Conservation (phyloP, 2,113 vertebrate genomes). For the Antigone vipio region DNA sequence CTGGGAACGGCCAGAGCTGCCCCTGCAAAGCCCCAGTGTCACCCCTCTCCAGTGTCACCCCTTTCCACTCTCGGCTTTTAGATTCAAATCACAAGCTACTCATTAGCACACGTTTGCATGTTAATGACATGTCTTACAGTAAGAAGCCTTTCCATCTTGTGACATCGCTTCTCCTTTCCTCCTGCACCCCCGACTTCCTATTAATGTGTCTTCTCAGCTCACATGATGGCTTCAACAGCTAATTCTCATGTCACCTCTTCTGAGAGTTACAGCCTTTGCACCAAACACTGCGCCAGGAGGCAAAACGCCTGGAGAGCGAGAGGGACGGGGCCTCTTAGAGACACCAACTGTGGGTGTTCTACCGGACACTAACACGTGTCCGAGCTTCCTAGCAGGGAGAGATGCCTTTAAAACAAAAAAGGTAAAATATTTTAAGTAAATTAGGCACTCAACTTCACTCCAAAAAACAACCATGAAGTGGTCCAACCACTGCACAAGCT, state of each 20-base stretch:
- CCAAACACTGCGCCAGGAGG: not conserved
- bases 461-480: not conserved
- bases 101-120: not conserved
- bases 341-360: not conserved
- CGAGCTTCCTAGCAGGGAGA: not conserved
- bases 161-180: not conserved
- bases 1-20: not conserved
- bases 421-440: not conserved
- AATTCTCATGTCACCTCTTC: not conserved
- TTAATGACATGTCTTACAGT: not conserved
- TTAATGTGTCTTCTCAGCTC: not conserved
- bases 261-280: not conserved
- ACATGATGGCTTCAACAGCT: not conserved
- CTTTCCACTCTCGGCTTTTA: not conserved
- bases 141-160: not conserved
- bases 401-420: not conserved
- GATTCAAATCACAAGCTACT: not conserved
- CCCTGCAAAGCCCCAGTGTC: not conserved
- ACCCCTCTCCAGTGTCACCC: not conserved
- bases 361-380: fast-evolving
- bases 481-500: no score
- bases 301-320: not conserved
- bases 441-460: not conserved
- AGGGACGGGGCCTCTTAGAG: not conserved
- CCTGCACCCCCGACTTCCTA: conserved; percentile 2